Percentiles rank a stretch among this genome's conserved stretches.
Evolutionary conservation across 2,113 vertebrate species (phyloP).

Genomic region (Ophiodon elongatus): DNA sequence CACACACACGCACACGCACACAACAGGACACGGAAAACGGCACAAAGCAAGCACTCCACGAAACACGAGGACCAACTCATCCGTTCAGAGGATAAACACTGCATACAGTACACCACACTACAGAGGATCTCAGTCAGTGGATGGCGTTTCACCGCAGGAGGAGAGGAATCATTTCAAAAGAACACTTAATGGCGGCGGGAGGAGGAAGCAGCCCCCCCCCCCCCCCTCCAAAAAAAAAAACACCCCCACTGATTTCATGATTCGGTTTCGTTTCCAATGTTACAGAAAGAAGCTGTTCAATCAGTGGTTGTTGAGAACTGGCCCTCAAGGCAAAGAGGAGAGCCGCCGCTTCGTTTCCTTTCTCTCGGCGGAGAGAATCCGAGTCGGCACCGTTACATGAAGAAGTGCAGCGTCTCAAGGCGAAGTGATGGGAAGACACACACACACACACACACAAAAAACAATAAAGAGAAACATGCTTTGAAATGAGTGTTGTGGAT

Average conservation of each 20-base stretch:
- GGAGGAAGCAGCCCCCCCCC: slow-evolving; percentile 36
- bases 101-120: slow-evolving; percentile 65
- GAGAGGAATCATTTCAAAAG: slow-evolving; percentile 32
- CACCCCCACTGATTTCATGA: slow-evolving; percentile 57
- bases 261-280: not conserved
- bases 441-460: too few species aligned
- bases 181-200: slow-evolving; percentile 60
- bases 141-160: slow-evolving; percentile 20
- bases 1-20: too few species aligned
- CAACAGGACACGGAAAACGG: too few species aligned
- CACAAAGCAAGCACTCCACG: slow-evolving; percentile 47
- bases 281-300: slow-evolving; percentile 37
- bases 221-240: too few species aligned
- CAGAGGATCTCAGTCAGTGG: slow-evolving; percentile 44
- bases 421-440: slow-evolving; percentile 30
- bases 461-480: slow-evolving; percentile 18
- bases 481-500: slow-evolving; percentile 49
- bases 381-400: slow-evolving; percentile 41
- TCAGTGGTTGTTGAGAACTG: slow-evolving; percentile 55
- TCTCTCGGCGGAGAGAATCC: slow-evolving; percentile 9
- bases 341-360: slow-evolving; percentile 4
- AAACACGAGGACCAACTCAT: slow-evolving; percentile 50
- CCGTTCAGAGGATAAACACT: slow-evolving; percentile 62
- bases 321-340: slow-evolving; percentile 58
- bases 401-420: slow-evolving; percentile 60